Conservation (phyloP, 1,140 invertebrate genomes). For the Aphelenchoides besseyi region DNA sequence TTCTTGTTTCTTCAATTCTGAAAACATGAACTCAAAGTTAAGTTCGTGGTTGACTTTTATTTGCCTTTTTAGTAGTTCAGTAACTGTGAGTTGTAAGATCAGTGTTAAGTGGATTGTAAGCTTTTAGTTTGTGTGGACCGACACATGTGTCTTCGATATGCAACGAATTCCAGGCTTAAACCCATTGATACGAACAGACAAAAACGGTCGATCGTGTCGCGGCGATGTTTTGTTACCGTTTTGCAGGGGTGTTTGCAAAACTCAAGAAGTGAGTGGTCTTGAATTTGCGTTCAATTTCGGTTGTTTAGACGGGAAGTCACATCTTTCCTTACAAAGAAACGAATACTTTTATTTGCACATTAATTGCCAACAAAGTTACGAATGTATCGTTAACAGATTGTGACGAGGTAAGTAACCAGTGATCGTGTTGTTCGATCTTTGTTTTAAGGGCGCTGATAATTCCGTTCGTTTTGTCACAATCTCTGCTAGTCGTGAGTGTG, state of each 20-base stretch:
- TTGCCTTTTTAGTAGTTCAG: too few species aligned
- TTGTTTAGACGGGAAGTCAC: constrained; percentile 32
- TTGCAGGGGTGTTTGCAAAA: constrained; percentile 29
- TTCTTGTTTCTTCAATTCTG: background rate
- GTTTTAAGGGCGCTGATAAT: constrained; percentile 16
- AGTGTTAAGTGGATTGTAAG: background rate
- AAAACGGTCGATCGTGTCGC: constrained; percentile 33
- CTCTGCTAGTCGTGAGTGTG: constrained; percentile 38
- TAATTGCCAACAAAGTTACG: constrained; percentile 25
- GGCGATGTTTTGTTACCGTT: constrained; percentile 31
- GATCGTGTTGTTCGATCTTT: background rate
- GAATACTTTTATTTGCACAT: constrained; percentile 24
- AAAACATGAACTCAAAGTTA: background rate
- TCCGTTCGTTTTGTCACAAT: constrained; percentile 33
- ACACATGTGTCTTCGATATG: constrained; percentile 19
- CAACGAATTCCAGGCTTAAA: constrained; percentile 33
- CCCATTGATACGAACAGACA: constrained; percentile 29
- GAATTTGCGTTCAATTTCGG: constrained; percentile 18
- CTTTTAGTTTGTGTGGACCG: background rate
- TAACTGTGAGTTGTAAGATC: too few species aligned
- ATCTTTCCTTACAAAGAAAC: constrained; percentile 29
- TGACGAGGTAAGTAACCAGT: constrained; percentile 16
- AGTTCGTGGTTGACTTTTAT: background rate
- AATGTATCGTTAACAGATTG: constrained; percentile 35
- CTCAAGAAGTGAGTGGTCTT: constrained; percentile 25